phyloP scores from a whole-genome alignment of 2,113 vertebrate species.

The Urocolius indicus region DNA sequence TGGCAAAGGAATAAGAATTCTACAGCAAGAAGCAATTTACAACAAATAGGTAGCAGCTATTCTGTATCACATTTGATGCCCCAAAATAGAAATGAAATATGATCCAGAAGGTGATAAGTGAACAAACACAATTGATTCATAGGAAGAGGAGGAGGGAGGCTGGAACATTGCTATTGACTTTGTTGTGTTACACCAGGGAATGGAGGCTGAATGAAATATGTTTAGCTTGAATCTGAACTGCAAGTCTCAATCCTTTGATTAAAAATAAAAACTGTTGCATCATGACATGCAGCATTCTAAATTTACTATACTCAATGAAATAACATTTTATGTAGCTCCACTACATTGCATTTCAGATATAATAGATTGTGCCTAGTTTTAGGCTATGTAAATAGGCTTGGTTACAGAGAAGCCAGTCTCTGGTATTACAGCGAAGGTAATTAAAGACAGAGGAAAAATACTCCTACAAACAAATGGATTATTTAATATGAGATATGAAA shows the following conservation, averaged over 20 bases:
- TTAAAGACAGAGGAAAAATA: not conserved
- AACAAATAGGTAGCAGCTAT: slow-evolving; percentile 35
- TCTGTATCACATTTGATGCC: slow-evolving; percentile 19
- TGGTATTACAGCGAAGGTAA: slow-evolving; percentile 26
- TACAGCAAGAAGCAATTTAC: slow-evolving; percentile 40
- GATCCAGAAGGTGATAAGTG: slow-evolving; percentile 50
- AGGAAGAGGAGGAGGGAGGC: slow-evolving; percentile 7
- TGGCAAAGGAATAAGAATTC: slow-evolving; percentile 29
- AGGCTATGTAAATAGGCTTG: not conserved
- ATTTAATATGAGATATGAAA: not conserved
- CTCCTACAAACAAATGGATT: not conserved
- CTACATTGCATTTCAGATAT: not conserved
- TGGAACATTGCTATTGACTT: slow-evolving; percentile 49
- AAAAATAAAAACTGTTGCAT: slow-evolving; percentile 49
- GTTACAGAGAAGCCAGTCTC: not conserved
- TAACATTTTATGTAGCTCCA: not conserved
- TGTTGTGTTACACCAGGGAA: not conserved
- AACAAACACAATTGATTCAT: slow-evolving; percentile 46
- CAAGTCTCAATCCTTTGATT: slow-evolving; percentile 26
- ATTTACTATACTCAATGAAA: not conserved
- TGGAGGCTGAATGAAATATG: slow-evolving; percentile 33
- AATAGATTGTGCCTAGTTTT: not conserved
- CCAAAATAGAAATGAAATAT: slow-evolving; percentile 62
- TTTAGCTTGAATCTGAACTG: slow-evolving; percentile 23
- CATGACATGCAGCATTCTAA: not conserved